Evolutionary conservation across 2,888 invertebrate species (phyloP), one percentile per base, ranked within the genome.

Genomic region (Clivina fossor): DNA sequence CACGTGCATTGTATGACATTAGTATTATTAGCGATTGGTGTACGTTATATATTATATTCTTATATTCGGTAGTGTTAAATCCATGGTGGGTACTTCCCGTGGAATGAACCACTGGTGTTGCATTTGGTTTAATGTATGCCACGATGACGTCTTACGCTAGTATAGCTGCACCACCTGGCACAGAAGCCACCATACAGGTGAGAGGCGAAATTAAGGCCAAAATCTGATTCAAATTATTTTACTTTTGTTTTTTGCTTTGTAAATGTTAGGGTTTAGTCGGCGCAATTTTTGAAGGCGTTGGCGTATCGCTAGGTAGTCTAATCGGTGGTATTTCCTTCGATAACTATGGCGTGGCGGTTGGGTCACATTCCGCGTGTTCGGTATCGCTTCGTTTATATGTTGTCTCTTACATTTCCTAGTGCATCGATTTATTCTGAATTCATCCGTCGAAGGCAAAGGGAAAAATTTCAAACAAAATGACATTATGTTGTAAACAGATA

Each of bases 61-160:
- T 16, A 92, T 93, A 95, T 71, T 93, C 93, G 2, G 73, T 86
- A 48, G 73, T 94, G 48, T 75, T 77, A 1, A 85, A 92, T 72
- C 85, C 91, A 0, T 93, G 93, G 93, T 84, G 82, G 77, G 84
- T 89, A 40, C 76, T 96, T 57, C 86, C 91, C 0, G 83, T 95
- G 47, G 96, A 96, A 72, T 71, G 92, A 58, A 74, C 90, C 5
- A 93, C 95, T 72, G 93, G 95, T 1, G 75, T 94, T 16, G 92
- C 93, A 0, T 90, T 90, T 69, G 94, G 94, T 15, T 80, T 93
- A 69, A 90, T 90, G 66, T 93, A 90, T 71, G 84, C 92, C 0
- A 86, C 90, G 7, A 90, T 93, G 89, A 85, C 91, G 13, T 90
- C 91, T 0, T 93, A 92, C 72, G 92, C 92, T 0, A 89, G 85